Evolutionary conservation across 1,140 invertebrate genomes (phyloP), one percentile per base, ranked within the genome.

Genomic region (Melipona quadrifasciata): DNA sequence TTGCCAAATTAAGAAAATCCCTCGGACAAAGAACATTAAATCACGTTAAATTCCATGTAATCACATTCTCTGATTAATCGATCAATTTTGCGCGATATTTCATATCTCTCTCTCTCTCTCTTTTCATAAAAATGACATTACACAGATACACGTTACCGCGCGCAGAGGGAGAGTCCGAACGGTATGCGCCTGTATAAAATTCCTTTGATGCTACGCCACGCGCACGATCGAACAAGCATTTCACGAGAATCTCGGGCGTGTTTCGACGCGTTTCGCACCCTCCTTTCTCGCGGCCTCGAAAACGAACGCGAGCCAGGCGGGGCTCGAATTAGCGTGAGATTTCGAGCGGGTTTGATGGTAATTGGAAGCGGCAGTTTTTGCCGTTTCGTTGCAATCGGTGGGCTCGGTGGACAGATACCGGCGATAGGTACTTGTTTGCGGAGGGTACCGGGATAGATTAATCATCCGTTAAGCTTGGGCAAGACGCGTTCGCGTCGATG

Each of bases 401-500:
- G 78, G 47, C 4, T 31, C 39, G 73, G 74, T 80, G 53, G 72
- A 39, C 75, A 83, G 84, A 80, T 88, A 87, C 16, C 39, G 0
- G 24, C 39, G 51, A 82, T 75, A 80, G 86, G 80, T 85, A 86
- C 86, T 93, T 93, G 92, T 93, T 94, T 93, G 91, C 87, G 85
- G 88, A 93, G 39, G 92, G 90, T 85, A 91, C 86, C n/a, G 64
- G 89, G 87, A 93, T 92, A 92, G 93, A 94, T 94, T 94, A 94
- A 94, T 94, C 92, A 93, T 93, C 92, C 89, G 87, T 91, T 93
- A 92, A 94, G 90, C 93, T 90, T 82, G 86, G 86, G 89, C 90
- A 93, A 93, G 92, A 93, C 89, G 90, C 88, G 87, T 91, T 91
- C 87, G 87, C 87, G 86, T 86, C 73, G 82, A 85, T 91, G 86